These are phyloP conservation scores for Euwallacea fornicatus DNA, from an alignment of 1,140 invertebrate species.

Conservation along the genomic window DNA sequence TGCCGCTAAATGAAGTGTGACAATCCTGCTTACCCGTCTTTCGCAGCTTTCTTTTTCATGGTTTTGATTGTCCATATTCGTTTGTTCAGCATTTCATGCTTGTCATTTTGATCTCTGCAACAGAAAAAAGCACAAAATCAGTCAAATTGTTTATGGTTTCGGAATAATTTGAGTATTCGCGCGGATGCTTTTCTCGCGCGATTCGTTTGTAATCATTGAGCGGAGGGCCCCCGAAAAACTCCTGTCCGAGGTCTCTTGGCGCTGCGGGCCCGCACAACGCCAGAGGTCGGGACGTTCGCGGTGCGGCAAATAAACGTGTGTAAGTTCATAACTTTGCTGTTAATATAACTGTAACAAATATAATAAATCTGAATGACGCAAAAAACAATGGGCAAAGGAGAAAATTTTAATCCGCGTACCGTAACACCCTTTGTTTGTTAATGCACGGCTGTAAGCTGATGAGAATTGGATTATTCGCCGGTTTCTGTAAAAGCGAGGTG, in stretches of 20 bases:
- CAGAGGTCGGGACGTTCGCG: no score
- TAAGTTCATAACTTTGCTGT: background rate
- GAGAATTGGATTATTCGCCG: conserved; percentile 13
- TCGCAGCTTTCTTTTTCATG: conserved; percentile 31
- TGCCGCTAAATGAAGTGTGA: background rate
- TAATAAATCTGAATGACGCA: background rate
- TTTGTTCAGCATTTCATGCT: conserved; percentile 27
- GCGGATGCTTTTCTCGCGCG: background rate
- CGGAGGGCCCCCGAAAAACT: background rate
- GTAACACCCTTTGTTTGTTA: conserved; percentile 22
- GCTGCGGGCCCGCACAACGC: no score
- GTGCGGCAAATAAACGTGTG: background rate
- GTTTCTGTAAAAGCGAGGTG: conserved; percentile 11
- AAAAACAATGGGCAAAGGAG: conserved; percentile 14
- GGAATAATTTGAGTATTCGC: background rate
- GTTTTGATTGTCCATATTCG: conserved; percentile 30
- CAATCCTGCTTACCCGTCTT: conserved; percentile 22
- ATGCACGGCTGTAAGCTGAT: conserved; percentile 15
- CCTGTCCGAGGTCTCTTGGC: background rate
- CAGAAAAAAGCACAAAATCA: conserved; percentile 24
- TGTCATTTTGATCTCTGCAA: conserved; percentile 32
- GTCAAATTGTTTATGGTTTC: background rate
- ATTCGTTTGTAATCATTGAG: background rate
- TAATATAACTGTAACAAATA: conserved; percentile 17
- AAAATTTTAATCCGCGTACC: conserved; percentile 10